A percentile compares a stretch with the other conserved stretches of the same genome.
phyloP scores from a whole-genome alignment of 92 coral and sea anemone species.

The Umimayanthus kanabou region DNA sequence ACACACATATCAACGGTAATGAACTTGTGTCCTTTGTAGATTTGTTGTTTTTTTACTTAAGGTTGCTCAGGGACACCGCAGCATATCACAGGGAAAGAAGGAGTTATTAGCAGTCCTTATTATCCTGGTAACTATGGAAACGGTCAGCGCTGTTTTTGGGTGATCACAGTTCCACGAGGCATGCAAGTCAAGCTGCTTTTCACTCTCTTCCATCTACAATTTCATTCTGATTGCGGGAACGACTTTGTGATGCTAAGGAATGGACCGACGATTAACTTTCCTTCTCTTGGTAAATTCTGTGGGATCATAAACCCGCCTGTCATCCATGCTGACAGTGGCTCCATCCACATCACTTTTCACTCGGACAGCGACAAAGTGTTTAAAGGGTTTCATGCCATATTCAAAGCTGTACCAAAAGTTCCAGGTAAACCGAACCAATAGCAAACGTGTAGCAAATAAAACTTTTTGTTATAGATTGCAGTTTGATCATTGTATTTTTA shows the following conservation, averaged over 20 bases:
- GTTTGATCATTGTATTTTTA: too few relatives aligned
- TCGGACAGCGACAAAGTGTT: constrained; percentile 1
- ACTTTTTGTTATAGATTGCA: too few relatives aligned
- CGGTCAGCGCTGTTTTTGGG: constrained; percentile 12
- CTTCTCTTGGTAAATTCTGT: constrained; percentile 1
- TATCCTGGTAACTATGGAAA: constrained; percentile 23
- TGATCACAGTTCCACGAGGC: constrained; percentile 3
- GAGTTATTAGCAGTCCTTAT: constrained; percentile 13
- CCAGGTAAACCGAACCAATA: not conserved
- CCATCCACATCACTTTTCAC: not conserved
- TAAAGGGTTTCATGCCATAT: constrained; percentile 13
- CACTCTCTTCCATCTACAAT: constrained; percentile 20
- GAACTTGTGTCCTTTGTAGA: not conserved
- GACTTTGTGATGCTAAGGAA: constrained; percentile 19
- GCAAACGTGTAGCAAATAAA: too few relatives aligned
- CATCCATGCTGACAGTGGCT: not conserved
- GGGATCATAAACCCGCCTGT: constrained; percentile 1
- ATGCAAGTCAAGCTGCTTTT: not conserved
- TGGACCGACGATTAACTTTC: constrained; percentile 1
- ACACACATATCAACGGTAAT: too few relatives aligned
- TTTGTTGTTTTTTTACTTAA: not conserved
- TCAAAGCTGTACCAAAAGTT: not conserved
- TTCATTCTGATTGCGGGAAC: not conserved
- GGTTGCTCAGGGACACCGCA: constrained; percentile 25
- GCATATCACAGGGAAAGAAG: not conserved